These are phyloP conservation scores for Erpornis zantholeuca DNA, from an alignment of 2,113 vertebrate species.

Conservation along the genomic window DNA sequence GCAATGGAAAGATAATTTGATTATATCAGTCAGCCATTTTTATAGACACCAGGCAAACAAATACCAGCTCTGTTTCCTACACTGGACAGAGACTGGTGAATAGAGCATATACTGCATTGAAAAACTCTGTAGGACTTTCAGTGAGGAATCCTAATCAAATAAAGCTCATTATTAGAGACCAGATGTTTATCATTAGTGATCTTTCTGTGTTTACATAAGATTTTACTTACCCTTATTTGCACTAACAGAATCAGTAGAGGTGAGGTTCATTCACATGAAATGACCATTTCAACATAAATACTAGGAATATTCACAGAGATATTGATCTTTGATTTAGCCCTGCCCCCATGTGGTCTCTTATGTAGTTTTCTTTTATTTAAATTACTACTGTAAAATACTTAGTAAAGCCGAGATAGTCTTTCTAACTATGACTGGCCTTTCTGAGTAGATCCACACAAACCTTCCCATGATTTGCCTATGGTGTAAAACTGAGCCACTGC, in stretches of 20 bases:
- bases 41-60: not conserved
- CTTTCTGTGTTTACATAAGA: not conserved
- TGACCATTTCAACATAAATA: not conserved
- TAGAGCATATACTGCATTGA: not conserved
- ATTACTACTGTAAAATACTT: not conserved
- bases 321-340: constrained; percentile 41
- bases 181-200: not conserved
- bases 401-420: not conserved
- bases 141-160: not conserved
- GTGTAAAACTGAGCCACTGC: not conserved
- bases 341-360: constrained; percentile 45
- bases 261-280: not conserved
- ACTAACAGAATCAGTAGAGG: not conserved
- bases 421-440: not conserved
- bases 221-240: not conserved
- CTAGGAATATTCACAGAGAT: not conserved
- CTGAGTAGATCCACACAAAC: not conserved
- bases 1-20: not conserved
- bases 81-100: not conserved
- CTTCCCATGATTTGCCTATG: not conserved
- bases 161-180: not conserved
- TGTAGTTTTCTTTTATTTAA: not conserved
- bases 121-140: not conserved
- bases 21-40: not conserved
- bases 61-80: not conserved